Base-by-base conservation (phyloP, 23 tunicate species). In the Aplidium turbinatum region DNA sequence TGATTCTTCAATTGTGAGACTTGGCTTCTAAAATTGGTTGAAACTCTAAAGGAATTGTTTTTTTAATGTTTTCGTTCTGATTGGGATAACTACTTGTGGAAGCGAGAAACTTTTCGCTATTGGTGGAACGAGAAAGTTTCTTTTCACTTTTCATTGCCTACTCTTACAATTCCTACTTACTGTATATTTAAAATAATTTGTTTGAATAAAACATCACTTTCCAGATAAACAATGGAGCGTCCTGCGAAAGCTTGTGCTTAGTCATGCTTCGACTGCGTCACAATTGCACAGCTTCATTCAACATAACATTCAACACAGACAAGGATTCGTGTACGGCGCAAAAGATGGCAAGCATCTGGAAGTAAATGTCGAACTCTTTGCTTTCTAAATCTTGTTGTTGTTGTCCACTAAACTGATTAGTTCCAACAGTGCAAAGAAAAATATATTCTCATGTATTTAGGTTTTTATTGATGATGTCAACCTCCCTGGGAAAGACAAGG, bases 271-370 rank as follows among this genome's bases (percentile, higher is more conserved):
- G 28, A 83, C 86, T 1, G 85, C 97, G 0, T 68, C 90, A 0
- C 90, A 84, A 68, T 83, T 91, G n/a, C 97, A 91, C 72, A 91
- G 61, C 32, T 91, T 91, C 61, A 83, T 91, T 62, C 86, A 83
- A 42, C 81, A 84, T 33, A 84, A 91, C 57, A 83, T 84, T 0
- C 90, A 79, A 48, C 97, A 91, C 39, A 47, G 97, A 67, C 97
- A 91, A 36, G 97, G 97, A 18, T 91, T 91, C 55, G 97, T 91
- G 23, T 91, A 91, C 36, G 97, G 97, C 0, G 97, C 97, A 13
- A 78, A 77, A 72, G 87, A 91, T 73, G 87, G 87, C 16, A 91
- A 91, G 56, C 57, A 70, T 79, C 63, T 91, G 1, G 78, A 91
- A 86, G 97, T 90, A 25, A 33, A 51, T 29, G 11, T 55, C 13